Conservation (phyloP, 2,113 vertebrate genomes). For the Amazona vittata region DNA sequence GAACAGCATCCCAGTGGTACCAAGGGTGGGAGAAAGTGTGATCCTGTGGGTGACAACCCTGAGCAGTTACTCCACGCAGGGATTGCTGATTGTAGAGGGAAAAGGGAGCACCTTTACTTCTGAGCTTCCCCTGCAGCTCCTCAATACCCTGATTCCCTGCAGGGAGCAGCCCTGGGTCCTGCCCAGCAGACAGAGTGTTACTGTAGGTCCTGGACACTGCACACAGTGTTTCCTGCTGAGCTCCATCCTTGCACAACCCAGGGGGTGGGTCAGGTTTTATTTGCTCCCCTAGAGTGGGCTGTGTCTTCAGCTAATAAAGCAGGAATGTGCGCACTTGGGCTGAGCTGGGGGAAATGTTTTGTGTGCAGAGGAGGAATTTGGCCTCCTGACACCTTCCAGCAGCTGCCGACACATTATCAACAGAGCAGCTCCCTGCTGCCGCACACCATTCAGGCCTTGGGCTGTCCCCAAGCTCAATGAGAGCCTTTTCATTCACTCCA, state of each 20-base stretch:
- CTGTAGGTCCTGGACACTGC: not conserved
- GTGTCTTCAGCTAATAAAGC: constrained; percentile 56
- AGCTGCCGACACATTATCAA: not conserved
- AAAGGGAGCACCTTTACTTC: not conserved
- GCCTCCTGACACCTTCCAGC: not conserved
- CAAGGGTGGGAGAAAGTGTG: not conserved
- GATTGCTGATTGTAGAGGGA: not conserved
- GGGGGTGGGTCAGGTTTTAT: constrained; percentile 1
- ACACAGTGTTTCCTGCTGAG: not conserved
- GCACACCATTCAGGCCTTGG: not conserved
- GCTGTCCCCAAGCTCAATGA: not conserved
- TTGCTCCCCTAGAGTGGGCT: constrained; percentile 45
- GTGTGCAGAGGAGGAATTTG: not conserved
- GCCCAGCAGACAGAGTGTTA: fast-evolving
- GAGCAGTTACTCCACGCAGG: not conserved
- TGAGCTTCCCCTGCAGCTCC: not conserved
- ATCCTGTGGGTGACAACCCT: not conserved
- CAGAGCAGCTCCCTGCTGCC: not conserved
- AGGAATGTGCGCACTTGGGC: constrained; percentile 48
- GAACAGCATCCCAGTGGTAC: not conserved
- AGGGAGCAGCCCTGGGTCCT: not conserved
- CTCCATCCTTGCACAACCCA: not conserved
- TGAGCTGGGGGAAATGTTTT: constrained; percentile 1
- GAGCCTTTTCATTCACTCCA: not conserved
- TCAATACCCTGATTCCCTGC: not conserved